A percentile compares a stretch with the other conserved stretches of the same genome.
These are phyloP conservation scores for Chloroclystis v-ata DNA, from an alignment of 2,888 invertebrate species.

Conservation along the genomic window DNA sequence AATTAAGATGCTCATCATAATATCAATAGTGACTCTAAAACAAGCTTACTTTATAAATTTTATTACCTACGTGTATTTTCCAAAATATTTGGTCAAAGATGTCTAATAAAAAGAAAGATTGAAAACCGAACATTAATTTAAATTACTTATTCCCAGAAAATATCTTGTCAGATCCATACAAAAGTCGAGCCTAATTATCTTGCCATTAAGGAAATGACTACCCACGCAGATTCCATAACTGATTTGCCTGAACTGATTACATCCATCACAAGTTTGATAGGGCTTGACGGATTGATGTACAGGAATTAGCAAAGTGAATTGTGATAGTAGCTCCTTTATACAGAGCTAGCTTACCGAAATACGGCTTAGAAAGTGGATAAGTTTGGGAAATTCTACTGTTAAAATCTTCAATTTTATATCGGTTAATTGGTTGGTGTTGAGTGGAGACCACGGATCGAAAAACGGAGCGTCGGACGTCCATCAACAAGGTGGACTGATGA, in stretches of 20 bases:
- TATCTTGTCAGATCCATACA: constrained; percentile 17
- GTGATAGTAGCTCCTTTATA: not conserved
- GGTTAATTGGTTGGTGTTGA: too few species aligned
- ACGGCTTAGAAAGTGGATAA: too few species aligned
- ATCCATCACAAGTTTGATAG: constrained; percentile 27
- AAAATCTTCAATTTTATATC: too few species aligned
- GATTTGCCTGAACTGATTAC: constrained; percentile 26
- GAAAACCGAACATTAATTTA: not conserved
- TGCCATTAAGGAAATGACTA: constrained; percentile 18
- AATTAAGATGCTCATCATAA: too few species aligned
- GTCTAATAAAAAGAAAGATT: not conserved
- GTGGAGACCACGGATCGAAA: too few species aligned
- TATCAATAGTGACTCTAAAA: too few species aligned
- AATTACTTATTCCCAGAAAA: constrained; percentile 12
- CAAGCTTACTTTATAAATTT: too few species aligned
- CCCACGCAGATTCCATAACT: constrained; percentile 23
- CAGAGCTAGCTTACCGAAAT: too few species aligned
- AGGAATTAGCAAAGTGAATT: constrained; percentile 20
- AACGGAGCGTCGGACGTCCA: too few species aligned
- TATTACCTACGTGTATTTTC: too few species aligned
- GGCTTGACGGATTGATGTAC: constrained; percentile 25
- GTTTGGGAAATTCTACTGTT: too few species aligned
- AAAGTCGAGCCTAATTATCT: constrained; percentile 12
- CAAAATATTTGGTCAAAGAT: not conserved
- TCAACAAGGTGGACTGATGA: too few species aligned